Conservation (phyloP, 2,888 invertebrate genomes). For the Thymelicus sylvestris region DNA sequence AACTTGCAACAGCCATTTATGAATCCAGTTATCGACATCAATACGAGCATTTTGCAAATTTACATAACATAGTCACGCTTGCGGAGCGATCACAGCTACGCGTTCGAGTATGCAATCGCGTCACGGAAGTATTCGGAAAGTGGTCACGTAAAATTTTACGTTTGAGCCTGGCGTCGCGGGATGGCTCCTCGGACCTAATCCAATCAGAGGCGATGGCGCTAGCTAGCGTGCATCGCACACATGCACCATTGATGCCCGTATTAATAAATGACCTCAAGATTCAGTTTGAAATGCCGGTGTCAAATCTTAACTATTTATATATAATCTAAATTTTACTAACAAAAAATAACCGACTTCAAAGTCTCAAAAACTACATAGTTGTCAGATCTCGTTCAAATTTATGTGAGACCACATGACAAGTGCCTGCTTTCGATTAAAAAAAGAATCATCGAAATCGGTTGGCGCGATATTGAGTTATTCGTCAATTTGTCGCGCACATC, state of each 20-base stretch:
- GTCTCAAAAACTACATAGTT: too few species aligned
- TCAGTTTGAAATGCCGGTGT: too few species aligned
- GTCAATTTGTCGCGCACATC: too few species aligned
- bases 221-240: constrained; percentile 72
- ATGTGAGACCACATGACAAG: too few species aligned
- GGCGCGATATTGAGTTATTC: too few species aligned
- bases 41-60: constrained; percentile 57
- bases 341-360: too few species aligned
- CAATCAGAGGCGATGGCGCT: constrained; percentile 78
- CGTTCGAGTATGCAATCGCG: constrained; percentile 70
- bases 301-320: too few species aligned
- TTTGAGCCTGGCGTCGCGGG: constrained; percentile 75
- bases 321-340: too few species aligned
- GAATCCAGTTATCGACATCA: constrained; percentile 21
- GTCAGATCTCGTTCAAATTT: too few species aligned
- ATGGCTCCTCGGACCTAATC: constrained; percentile 78
- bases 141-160: constrained; percentile 84
- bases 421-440: too few species aligned
- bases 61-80: constrained; percentile 70
- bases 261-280: neutral
- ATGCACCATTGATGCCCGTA: constrained; percentile 36
- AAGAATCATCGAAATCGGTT: too few species aligned
- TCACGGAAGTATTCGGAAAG: constrained; percentile 76
- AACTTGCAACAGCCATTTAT: constrained; percentile 11
- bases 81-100: constrained; percentile 63